Conservation (phyloP, 2,797 vertebrate species). For the Microcaecilia unicolor region DNA sequence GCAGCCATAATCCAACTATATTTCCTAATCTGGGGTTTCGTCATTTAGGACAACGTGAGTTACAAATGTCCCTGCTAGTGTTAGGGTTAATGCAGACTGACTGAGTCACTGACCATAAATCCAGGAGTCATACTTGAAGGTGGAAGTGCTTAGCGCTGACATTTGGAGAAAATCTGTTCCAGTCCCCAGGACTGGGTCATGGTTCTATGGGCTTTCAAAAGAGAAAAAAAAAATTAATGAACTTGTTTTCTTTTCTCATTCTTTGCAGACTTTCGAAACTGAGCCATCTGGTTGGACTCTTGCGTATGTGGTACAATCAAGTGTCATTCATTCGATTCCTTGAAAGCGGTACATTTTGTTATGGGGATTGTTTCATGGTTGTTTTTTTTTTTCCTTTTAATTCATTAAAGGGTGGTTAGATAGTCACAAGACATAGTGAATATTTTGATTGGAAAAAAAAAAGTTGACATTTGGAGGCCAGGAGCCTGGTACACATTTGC, state of each 20-base stretch:
- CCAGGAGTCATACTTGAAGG: background rate
- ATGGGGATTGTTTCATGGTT: background rate
- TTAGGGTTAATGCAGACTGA: slow-evolving; percentile 14
- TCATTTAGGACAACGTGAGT: background rate
- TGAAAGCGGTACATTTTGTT: too few relatives aligned
- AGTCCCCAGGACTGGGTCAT: background rate
- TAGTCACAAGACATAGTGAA: slow-evolving; percentile 17
- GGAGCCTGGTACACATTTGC: slow-evolving; percentile 70
- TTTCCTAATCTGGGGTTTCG: background rate
- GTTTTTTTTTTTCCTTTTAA: background rate
- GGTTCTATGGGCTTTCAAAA: background rate
- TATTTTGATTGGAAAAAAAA: slow-evolving; percentile 33
- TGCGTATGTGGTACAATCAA: too few relatives aligned
- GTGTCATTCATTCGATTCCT: too few relatives aligned
- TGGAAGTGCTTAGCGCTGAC: slow-evolving; percentile 3
- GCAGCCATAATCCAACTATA: background rate
- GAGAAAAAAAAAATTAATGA: background rate
- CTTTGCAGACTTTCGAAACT: too few relatives aligned
- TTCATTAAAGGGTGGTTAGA: slow-evolving; percentile 11
- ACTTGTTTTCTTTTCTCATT: too few relatives aligned
- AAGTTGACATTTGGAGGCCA: slow-evolving; percentile 74
- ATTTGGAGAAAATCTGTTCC: background rate
- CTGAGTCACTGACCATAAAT: slow-evolving; percentile 13
- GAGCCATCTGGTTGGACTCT: too few relatives aligned
- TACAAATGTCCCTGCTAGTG: background rate